phyloP scores from a whole-genome alignment of 2,113 vertebrate genomes.

The Sapayoa aenigma region DNA sequence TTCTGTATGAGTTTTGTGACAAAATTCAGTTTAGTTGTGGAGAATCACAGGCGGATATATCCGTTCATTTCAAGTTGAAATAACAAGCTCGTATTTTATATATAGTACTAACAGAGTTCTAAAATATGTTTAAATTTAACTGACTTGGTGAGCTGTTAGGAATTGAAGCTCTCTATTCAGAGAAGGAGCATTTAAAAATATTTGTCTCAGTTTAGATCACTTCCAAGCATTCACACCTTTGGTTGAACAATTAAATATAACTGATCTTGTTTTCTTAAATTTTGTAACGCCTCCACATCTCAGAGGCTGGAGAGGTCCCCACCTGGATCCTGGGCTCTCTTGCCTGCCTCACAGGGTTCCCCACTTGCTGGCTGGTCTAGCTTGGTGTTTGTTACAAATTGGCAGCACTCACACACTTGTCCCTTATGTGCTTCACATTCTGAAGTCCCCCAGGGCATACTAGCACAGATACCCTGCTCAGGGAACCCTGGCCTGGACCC shows the following conservation, averaged over 20 bases:
- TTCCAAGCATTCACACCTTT: neutral
- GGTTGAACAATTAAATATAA: neutral
- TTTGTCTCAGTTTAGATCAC: neutral
- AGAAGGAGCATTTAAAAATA: neutral
- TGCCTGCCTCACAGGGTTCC: neutral
- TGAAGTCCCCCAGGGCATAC: accelerated
- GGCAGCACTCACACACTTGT: accelerated
- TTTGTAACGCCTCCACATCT: neutral
- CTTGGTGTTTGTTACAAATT: neutral
- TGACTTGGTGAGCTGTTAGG: neutral
- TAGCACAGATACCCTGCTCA: accelerated
- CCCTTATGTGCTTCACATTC: neutral
- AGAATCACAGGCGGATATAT: neutral
- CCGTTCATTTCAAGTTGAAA: neutral
- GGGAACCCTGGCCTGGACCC: neutral
- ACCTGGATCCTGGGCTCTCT: neutral
- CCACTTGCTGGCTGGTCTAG: neutral
- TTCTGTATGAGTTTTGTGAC: neutral
- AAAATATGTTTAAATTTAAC: neutral
- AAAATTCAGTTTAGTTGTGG: neutral
- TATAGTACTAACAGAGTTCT: neutral
- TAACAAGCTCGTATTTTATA: neutral
- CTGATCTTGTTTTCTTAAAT: neutral
- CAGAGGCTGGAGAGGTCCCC: neutral
- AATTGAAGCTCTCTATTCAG: neutral